Percentiles rank a stretch among this genome's conserved stretches.
These are phyloP conservation scores for Thamnophis elegans DNA, from an alignment of 2,797 vertebrate species.

Conservation along the genomic window DNA sequence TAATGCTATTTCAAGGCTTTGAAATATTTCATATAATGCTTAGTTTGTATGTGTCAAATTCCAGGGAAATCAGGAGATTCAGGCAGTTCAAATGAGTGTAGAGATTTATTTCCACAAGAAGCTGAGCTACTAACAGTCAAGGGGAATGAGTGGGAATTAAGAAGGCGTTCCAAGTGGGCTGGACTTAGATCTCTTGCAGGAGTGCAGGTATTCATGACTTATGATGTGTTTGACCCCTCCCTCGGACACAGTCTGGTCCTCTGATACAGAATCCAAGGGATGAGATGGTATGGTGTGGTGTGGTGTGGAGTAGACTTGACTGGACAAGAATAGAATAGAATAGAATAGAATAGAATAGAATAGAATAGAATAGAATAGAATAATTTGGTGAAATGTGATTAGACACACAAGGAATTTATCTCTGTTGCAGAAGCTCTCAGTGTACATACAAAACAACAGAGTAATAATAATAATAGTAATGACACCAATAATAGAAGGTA, in stretches of 20 bases:
- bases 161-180: not conserved
- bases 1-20: not conserved
- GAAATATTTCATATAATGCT: not conserved
- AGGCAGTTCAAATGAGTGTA: not conserved
- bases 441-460: not conserved
- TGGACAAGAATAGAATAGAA: no score
- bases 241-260: not conserved
- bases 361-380: accelerated
- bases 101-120: not conserved
- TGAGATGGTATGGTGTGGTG: no score
- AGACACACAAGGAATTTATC: not conserved
- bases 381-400: not conserved
- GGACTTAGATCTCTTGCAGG: not conserved
- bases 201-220: not conserved
- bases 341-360: accelerated
- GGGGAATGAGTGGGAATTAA: not conserved
- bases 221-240: not conserved
- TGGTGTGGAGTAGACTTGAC: no score
- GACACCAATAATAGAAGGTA: not conserved
- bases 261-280: not conserved
- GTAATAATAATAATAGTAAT: not conserved
- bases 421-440: not conserved
- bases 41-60: not conserved
- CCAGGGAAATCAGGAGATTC: not conserved
- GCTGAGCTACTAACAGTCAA: not conserved